Evolutionary conservation across 2,797 vertebrate genomes (phyloP).

Genomic region (Coreius guichenoti): DNA sequence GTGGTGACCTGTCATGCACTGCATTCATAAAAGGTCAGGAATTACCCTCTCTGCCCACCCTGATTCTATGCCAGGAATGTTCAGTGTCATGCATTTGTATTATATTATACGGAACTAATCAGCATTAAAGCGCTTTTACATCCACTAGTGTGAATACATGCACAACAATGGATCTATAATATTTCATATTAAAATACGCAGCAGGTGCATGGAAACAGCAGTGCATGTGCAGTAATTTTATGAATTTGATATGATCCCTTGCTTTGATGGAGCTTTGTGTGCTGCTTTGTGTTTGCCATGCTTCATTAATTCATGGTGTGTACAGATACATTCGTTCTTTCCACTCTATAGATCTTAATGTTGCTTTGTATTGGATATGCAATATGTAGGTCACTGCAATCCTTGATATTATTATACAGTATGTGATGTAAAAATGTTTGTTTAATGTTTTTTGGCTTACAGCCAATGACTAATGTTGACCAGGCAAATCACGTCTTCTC

Average conservation of each 20-base stretch:
- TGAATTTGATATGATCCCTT: conserved; percentile 27
- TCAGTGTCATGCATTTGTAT: conserved; percentile 52
- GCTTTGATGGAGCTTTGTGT: conserved; percentile 14
- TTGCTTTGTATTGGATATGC: neutral
- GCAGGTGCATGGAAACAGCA: conserved; percentile 55
- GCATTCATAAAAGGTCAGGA: conserved; percentile 28
- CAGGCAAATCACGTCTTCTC: neutral
- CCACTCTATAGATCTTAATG: neutral
- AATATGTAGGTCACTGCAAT: neutral
- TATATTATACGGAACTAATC: conserved; percentile 53
- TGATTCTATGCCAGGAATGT: conserved; percentile 42
- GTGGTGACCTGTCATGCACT: neutral
- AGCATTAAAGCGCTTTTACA: conserved; percentile 8
- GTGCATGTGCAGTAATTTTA: conserved; percentile 30
- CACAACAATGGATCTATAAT: conserved; percentile 4
- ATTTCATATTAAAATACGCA: conserved; percentile 27
- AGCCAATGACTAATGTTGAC: neutral
- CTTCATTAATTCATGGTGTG: neutral
- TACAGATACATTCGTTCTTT: neutral
- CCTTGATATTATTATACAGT: neutral
- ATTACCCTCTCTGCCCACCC: neutral
- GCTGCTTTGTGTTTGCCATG: conserved; percentile 26
- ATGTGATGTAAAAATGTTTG: neutral
- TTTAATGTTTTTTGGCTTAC: neutral
- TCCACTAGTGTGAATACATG: conserved; percentile 14